A percentile compares a stretch with the other conserved stretches of the same genome.
These are phyloP conservation scores for Luperina nickerlii DNA, from an alignment of 2,888 invertebrate species.

Conservation along the genomic window DNA sequence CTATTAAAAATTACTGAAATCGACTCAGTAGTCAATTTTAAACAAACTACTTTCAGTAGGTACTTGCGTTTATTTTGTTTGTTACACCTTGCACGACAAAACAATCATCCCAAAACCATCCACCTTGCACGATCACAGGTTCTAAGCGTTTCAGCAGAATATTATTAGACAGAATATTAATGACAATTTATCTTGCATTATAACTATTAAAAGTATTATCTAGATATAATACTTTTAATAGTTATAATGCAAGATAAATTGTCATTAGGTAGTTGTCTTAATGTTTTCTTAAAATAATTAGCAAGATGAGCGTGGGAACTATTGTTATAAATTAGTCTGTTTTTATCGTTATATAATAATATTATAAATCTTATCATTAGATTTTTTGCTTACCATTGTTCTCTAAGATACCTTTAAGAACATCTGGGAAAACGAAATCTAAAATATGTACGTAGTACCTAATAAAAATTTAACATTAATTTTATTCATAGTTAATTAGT, in stretches of 20 bases:
- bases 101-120: background rate
- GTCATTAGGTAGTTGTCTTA: background rate
- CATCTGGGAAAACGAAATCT: background rate
- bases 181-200: too few species aligned
- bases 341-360: conserved; percentile 19
- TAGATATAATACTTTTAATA: background rate
- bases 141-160: too few species aligned
- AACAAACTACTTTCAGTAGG: too few species aligned
- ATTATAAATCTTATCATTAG: background rate
- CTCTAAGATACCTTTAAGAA: background rate
- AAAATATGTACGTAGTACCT: background rate
- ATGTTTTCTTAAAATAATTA: conserved; percentile 21
- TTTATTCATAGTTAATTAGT: background rate
- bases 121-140: background rate
- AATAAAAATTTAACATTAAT: background rate
- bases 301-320: conserved; percentile 29
- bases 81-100: too few species aligned
- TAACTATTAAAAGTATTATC: background rate
- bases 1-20: too few species aligned
- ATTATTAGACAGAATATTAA: too few species aligned
- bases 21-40: too few species aligned
- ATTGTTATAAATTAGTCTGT: background rate
- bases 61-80: too few species aligned
- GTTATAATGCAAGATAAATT: background rate
- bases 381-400: conserved; percentile 26